Conservation (phyloP, 1,140 invertebrate genomes). For the Listronotus oregonensis region DNA sequence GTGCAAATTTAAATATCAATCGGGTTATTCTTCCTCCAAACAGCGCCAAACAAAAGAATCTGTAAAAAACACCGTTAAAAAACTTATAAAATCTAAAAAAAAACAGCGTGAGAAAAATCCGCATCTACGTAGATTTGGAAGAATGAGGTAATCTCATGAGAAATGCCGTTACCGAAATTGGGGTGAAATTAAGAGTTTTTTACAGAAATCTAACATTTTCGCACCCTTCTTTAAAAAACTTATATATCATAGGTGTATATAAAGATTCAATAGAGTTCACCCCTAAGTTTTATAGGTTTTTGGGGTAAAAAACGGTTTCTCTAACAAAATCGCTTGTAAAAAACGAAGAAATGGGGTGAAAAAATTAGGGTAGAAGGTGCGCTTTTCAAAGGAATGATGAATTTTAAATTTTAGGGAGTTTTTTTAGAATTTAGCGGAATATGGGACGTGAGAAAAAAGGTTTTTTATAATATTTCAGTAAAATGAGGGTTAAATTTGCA, state of each 20-base stretch:
- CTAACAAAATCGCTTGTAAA: conserved; percentile 7
- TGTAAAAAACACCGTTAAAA: not conserved
- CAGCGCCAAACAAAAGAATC: too few species aligned
- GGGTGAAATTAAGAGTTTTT: conserved; percentile 26
- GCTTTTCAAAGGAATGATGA: conserved; percentile 32
- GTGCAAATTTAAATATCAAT: too few species aligned
- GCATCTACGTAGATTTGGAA: not conserved
- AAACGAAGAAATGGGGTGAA: conserved; percentile 47
- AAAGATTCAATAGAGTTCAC: conserved; percentile 5
- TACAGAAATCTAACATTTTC: conserved; percentile 18
- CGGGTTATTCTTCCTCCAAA: too few species aligned
- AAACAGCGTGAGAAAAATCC: conserved; percentile 16
- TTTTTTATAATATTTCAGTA: conserved; percentile 2
- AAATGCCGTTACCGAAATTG: conserved; percentile 40
- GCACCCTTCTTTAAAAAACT: conserved; percentile 14
- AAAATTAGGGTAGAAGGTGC: conserved; percentile 27
- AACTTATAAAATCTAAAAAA: conserved; percentile 9
- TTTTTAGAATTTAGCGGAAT: conserved; percentile 13
- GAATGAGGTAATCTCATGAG: conserved; percentile 23
- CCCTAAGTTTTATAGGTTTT: conserved; percentile 12
- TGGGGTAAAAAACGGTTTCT: conserved; percentile 25
- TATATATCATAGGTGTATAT: conserved; percentile 14
- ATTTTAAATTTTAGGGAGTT: conserved; percentile 39
- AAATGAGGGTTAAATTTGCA: not conserved
- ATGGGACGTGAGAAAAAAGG: conserved; percentile 7